Evolutionary conservation across 1,140 invertebrate species (phyloP), one percentile per base, ranked within the genome.

Genomic region (Orius insidiosus): DNA sequence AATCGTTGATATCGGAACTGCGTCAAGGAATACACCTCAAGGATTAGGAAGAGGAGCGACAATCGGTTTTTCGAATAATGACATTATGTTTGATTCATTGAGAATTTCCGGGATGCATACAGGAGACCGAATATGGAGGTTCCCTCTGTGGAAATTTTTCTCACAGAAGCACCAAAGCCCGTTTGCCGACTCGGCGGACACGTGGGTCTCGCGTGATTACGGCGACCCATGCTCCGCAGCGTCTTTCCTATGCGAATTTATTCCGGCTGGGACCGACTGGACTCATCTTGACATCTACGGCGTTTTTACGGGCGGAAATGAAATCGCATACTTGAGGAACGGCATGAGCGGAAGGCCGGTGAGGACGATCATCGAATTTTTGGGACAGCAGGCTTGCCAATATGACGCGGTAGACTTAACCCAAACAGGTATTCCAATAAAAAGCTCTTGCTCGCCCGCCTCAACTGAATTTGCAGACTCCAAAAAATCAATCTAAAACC

Each of bases 331-430:
- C 60, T 59, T 86, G 24, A 57, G 60, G 18, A 69, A 69, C 58
- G 76, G 76, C 46, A 82, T 85, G 79, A 72, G 78, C 47, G 84
- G 84, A 9, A 65, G 82, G 36, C 85, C 85, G 8, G 84, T 80
- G 1, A 68, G 85, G 54, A 87, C 84, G 2, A 56, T 88, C 1
- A 75, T 86, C 11, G 74, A 85, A 57, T 76, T 87, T 51, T 62
- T 85, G 38, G 58, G 61, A 45, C 47, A 61, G 42, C 57, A 50
- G 7, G 40, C 51, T 11, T 53, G 45, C 70, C 66, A 36, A 7
- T 24, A 24, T 24, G 24, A 24, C 7, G 24, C 24, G 3, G 24
- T 24, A 3, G 24, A 24, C 7, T 3, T 24, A 4, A 24, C 24
- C 3, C 24, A 24, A 7, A 24, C 24, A 3, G 24, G 7, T 3